Evolutionary conservation across 2,888 invertebrate genomes (phyloP), one percentile per base, ranked within the genome.

Genomic region (Calliopum simillimum): DNA sequence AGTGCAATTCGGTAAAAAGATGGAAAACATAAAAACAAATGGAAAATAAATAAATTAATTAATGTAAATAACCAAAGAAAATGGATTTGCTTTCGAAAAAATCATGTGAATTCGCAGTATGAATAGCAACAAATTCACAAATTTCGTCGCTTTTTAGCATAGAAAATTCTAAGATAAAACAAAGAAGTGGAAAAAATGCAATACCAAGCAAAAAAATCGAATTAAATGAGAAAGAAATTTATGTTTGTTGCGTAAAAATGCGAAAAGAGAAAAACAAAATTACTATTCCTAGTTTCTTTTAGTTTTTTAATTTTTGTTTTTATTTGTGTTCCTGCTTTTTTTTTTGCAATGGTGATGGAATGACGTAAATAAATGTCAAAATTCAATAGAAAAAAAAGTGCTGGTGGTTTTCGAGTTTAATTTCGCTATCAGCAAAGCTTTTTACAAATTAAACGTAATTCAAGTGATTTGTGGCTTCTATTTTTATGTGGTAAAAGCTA

Each of bases 331-430:
- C 33, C 19, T 61, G 14, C 21, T 44, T 21, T 61, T 61, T 19
- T 61, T 61, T 44, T 61, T 44, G 23, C 21, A 61, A 21, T 13
- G 61, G 21, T 61, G 61, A 61, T 46, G 61, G 61, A 61, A 21
- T 61, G 61, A 61, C 61, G 61, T 61, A 61, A 44, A 61, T 61
- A 61, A 61, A 61, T 46, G 61, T 61, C 61, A 61, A 44, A 61
- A 61, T 46, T 61, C 33, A 33, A 59, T 59, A 14, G n/a, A 41
- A 59, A 33, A 41, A 56, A 14, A 41, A n/a, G n/a, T n/a, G n/a
- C n/a, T n/a, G n/a, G 13, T 8, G 8, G 33, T 33, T 33, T 33
- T 33, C 8, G 5, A 5, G 33, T 8, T 33, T 33, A 33, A 8
- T 33, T 33, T 2, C 5, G 5, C 5, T 33, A 1, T 8, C 8